Base-by-base conservation (phyloP, 2,113 vertebrate species). In the Ginglymostoma cirratum region DNA sequence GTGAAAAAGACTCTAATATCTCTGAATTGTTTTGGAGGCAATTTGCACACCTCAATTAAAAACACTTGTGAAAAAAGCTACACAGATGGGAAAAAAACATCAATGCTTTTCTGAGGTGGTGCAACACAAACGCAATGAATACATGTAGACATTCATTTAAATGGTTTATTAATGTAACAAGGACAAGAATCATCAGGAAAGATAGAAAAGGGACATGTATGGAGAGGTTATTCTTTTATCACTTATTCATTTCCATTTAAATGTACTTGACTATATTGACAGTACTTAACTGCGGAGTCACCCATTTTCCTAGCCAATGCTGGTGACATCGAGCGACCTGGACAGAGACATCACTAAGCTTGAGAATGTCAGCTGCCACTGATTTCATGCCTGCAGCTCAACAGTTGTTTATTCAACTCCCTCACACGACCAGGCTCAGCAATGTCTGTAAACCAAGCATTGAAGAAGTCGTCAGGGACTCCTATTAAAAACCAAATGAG, bases 361-460 rank as follows among this genome's bases (percentile, higher is more conserved):
- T 5, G 34, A 93, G 61, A 38, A 83, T 65, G 65, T 66, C 89
- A 92, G 17, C 34, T 17, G 21, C 7, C 34, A 0, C 19, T 66
- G 34, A 24, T 38, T 93, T 83, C 38, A 83, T 83, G 80, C 19
- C 80, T 83, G n/a, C 38, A 83, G 42, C 80, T 83, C 38, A 42
- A 83, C 14, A 17, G 80, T 17, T 83, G 80, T n/a, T 83, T 42
- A 83, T 42, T 23, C 65, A 93, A 67, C 61, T 66, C 89, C 42
- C 85, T 48, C 85, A 87, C 85, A 90, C 30, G 27, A 93, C 55
- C 14, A 92, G 76, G 76, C n/a, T 80, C 76, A 80, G 76, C 80
- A 83, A 83, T 83, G 80, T 38, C 80, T 6, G 80, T 38, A 65
- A 89, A 65, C 27, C 34, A 66, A 3, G 38, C 27, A 38, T 19